These are phyloP conservation scores for Coryphaenoides rupestris DNA, from an alignment of 2,113 vertebrate species.

Conservation along the genomic window DNA sequence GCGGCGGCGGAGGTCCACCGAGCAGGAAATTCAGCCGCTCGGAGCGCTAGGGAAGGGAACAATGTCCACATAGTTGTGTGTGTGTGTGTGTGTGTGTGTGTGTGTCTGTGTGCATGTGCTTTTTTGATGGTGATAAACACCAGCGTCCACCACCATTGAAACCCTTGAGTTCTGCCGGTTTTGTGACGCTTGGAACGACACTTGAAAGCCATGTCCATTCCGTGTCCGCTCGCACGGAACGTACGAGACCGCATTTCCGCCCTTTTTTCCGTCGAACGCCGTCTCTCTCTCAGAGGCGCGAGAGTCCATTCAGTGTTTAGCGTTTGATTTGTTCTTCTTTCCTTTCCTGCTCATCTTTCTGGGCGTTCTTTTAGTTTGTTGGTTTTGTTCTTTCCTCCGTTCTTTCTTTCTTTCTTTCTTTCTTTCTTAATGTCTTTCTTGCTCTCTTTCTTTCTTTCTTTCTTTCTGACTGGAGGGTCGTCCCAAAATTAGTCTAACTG, in stretches of 20 bases:
- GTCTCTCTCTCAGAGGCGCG: background rate
- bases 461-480: conserved; percentile 36
- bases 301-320: too few relatives aligned
- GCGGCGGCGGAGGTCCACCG: too few relatives aligned
- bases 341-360: too few relatives aligned
- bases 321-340: too few relatives aligned
- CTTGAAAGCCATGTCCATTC: background rate
- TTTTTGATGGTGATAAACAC: background rate
- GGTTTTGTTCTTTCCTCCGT: too few relatives aligned
- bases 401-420: conserved; percentile 31
- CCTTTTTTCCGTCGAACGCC: too few relatives aligned
- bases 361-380: too few relatives aligned
- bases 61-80: background rate
- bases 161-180: too few relatives aligned
- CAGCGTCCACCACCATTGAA: too few relatives aligned
- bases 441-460: conserved; percentile 18
- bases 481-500: conserved; percentile 47
- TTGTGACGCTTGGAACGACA: background rate
- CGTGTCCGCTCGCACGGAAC: conserved; percentile 1
- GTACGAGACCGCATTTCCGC: conserved; percentile 1
- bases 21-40: background rate
- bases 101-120: background rate
- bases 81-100: background rate
- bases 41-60: too few relatives aligned
- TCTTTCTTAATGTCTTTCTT: conserved; percentile 35